phyloP scores from a whole-genome alignment of 2,888 invertebrate species.

The Hydriomena furcata region DNA sequence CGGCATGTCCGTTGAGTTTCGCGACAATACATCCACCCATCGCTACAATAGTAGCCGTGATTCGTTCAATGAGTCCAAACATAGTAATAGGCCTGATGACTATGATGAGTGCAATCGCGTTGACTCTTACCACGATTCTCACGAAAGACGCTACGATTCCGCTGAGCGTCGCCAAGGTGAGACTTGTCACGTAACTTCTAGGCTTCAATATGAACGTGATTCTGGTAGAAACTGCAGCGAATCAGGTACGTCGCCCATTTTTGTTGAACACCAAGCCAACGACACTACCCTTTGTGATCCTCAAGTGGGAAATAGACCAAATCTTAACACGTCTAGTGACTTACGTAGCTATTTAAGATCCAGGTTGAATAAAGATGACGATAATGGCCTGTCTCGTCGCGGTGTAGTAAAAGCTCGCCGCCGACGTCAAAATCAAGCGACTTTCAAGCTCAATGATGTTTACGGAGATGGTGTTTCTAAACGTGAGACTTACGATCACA shows the following conservation, averaged over 20 bases:
- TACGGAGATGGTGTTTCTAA: no score
- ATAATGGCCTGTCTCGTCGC: background rate
- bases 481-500: no score
- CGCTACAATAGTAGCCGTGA: background rate
- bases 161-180: background rate
- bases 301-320: background rate
- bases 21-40: background rate
- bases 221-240: background rate
- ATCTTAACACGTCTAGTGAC: background rate
- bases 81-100: background rate
- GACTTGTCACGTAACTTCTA: background rate
- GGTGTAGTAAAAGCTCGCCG: background rate
- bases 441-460: background rate
- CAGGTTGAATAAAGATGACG: background rate
- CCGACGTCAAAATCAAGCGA: background rate
- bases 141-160: background rate
- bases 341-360: slow-evolving; percentile 8
- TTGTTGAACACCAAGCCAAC: background rate
- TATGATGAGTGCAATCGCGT: background rate
- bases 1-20: background rate
- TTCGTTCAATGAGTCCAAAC: background rate
- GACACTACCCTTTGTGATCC: background rate
- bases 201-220: background rate
- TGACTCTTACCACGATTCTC: background rate
- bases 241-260: background rate